Conservation (phyloP, 2,113 vertebrate genomes). For the Seriola quinqueradiata region DNA sequence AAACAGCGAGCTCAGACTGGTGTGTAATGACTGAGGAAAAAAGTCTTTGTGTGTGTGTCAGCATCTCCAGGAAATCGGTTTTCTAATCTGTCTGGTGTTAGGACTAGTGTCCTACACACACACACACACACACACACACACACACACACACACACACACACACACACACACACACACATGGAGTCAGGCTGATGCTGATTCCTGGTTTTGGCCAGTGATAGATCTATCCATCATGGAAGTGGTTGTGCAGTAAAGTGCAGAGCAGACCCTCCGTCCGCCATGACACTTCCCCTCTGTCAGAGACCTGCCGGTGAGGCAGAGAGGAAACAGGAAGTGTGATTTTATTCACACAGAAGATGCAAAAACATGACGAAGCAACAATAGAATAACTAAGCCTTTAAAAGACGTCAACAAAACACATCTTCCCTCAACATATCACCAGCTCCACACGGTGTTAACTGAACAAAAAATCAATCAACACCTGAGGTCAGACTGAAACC, state of each 20-base stretch:
- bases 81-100: conserved; percentile 52
- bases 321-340: too few relatives aligned
- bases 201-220: conserved; percentile 28
- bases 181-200: conserved; percentile 40
- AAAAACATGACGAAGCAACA: too few relatives aligned
- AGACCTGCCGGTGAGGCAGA: too few relatives aligned
- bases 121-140: conserved; percentile 12
- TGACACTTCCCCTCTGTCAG: background rate
- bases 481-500: too few relatives aligned
- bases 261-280: background rate
- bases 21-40: conserved; percentile 42
- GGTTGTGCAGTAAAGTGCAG: background rate
- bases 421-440: too few relatives aligned
- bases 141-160: conserved; percentile 1
- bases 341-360: too few relatives aligned
- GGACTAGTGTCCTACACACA: conserved; percentile 44
- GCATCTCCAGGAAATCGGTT: conserved; percentile 55
- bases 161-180: conserved; percentile 21
- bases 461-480: too few relatives aligned
- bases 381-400: too few relatives aligned
- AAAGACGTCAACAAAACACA: too few relatives aligned
- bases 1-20: conserved; percentile 27
- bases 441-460: too few relatives aligned
- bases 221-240: conserved; percentile 49
- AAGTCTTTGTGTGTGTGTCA: conserved; percentile 57